These are phyloP conservation scores for Pristionchus mayeri DNA, from an alignment of 2,888 invertebrate genomes.

Conservation along the genomic window DNA sequence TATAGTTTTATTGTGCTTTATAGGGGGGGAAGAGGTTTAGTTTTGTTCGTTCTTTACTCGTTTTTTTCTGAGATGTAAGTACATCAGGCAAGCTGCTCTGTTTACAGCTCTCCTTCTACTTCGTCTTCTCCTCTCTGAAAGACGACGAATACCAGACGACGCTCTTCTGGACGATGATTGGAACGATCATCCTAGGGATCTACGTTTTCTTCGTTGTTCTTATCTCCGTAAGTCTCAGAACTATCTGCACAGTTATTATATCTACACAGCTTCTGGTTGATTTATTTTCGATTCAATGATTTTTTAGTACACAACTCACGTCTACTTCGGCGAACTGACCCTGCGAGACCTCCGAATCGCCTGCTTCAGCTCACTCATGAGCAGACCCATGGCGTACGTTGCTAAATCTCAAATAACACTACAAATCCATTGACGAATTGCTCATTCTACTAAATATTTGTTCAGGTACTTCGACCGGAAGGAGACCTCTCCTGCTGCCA, in stretches of 20 bases:
- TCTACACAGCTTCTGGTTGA: too few relatives aligned
- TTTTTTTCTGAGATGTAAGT: too few relatives aligned
- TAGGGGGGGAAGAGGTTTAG: too few relatives aligned
- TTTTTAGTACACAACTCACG: not conserved
- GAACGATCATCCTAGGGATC: not conserved
- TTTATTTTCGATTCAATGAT: not conserved
- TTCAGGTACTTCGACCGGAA: slow-evolving; percentile 5
- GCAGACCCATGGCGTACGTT: slow-evolving; percentile 24
- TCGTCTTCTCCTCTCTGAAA: not conserved
- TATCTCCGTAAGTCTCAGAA: not conserved
- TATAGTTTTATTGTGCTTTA: too few relatives aligned
- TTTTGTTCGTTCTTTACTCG: too few relatives aligned
- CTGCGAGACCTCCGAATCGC: not conserved
- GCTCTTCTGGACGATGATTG: slow-evolving; percentile 33
- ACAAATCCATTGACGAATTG: not conserved
- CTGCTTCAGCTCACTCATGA: slow-evolving; percentile 15
- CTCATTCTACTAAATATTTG: too few relatives aligned
- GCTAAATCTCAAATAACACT: too few relatives aligned
- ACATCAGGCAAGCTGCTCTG: not conserved
- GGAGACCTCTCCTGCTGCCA: slow-evolving; percentile 34
- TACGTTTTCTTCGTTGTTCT: not conserved
- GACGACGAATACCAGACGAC: not conserved
- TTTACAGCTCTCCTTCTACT: slow-evolving; percentile 16
- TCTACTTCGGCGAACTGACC: not conserved
- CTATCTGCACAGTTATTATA: too few relatives aligned